phyloP scores from a whole-genome alignment of 1,140 invertebrate genomes.

The Oryzaephilus surinamensis region DNA sequence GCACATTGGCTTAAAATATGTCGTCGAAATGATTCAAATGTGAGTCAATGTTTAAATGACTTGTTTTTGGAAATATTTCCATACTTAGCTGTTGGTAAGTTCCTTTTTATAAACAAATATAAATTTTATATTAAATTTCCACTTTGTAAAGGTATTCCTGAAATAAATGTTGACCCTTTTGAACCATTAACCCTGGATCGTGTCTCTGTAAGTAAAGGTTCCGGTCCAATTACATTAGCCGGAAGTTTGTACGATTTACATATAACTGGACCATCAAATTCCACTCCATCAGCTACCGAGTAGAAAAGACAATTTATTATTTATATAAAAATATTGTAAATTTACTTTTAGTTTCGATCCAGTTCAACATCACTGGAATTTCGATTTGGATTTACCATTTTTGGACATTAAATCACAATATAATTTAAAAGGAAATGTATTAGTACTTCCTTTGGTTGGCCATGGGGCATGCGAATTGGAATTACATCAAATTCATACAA shows the following conservation, averaged over 20 bases:
- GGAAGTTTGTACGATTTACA: slow-evolving; percentile 37
- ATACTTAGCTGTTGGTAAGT: slow-evolving; percentile 36
- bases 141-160: slow-evolving; percentile 36
- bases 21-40: slow-evolving; percentile 30
- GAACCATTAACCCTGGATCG: slow-evolving; percentile 37
- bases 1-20: slow-evolving; percentile 37
- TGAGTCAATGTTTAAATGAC: slow-evolving; percentile 33
- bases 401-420: slow-evolving; percentile 44
- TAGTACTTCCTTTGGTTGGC: slow-evolving; percentile 44
- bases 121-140: slow-evolving; percentile 2
- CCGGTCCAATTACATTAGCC: slow-evolving; percentile 35
- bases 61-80: slow-evolving; percentile 39
- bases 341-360: slow-evolving; percentile 37
- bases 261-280: slow-evolving; percentile 38
- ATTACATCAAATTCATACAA: slow-evolving; percentile 40
- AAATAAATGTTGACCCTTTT: slow-evolving; percentile 37
- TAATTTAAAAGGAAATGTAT: slow-evolving; percentile 45
- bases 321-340: slow-evolving; percentile 2
- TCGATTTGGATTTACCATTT: slow-evolving; percentile 41
- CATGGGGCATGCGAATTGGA: slow-evolving; percentile 41
- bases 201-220: slow-evolving; percentile 36
- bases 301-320: slow-evolving; percentile 28
- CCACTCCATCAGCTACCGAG: slow-evolving; percentile 35
- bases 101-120: slow-evolving; percentile 4
- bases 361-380: slow-evolving; percentile 37